Evolutionary conservation across 30 jellyfish, hydroid and myxozoan species (phyloP).

Genomic region (Mastigias papua): DNA sequence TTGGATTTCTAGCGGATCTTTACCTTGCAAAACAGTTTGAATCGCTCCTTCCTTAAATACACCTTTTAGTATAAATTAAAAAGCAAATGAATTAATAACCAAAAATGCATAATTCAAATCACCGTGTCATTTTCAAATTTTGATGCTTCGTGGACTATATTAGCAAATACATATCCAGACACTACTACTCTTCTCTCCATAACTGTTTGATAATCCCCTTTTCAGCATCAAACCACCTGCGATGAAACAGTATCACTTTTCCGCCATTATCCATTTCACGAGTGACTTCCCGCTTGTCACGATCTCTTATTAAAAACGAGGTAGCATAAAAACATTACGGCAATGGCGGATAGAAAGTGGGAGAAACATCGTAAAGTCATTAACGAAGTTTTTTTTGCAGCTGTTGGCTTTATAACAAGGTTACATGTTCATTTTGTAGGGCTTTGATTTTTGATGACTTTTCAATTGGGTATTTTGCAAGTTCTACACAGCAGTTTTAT

Average conservation of each 20-base stretch:
- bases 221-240: neutral
- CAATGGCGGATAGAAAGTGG: constrained; percentile 64
- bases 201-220: neutral
- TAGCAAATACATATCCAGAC: constrained; percentile 78
- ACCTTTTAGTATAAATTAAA: too few species aligned
- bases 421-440: neutral
- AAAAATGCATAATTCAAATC: too few species aligned
- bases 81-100: too few species aligned
- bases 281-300: neutral
- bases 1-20: too few species aligned
- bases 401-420: constrained; percentile 49
- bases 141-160: constrained; percentile 71
- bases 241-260: neutral
- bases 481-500: too few species aligned
- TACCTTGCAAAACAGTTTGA: too few species aligned
- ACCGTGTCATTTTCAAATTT: constrained; percentile 70
- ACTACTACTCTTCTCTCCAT: constrained; percentile 59
- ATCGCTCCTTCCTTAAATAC: too few species aligned
- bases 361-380: constrained; percentile 7
- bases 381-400: constrained; percentile 63
- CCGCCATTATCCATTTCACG: constrained; percentile 4
- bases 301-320: neutral
- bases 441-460: too few species aligned
- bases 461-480: too few species aligned
- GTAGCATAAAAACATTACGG: neutral